These are phyloP conservation scores for Eunapius fragilis DNA, from an alignment of 37 sponge, comb jelly and placozoan species.

Conservation along the genomic window DNA sequence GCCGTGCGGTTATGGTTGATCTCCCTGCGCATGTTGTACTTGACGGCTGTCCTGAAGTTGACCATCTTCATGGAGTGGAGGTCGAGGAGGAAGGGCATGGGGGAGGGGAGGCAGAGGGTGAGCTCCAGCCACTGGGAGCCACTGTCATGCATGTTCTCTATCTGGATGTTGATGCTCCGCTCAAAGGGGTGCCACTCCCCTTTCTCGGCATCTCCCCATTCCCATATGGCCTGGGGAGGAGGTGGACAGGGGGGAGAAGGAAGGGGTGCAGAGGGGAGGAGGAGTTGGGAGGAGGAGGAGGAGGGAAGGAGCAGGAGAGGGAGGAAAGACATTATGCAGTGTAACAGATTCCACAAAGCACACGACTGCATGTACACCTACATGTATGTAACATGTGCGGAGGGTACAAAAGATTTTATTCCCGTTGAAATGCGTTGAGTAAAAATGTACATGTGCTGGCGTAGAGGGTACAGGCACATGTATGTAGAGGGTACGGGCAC, in stretches of 20 bases:
- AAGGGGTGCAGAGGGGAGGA: constrained; percentile 8
- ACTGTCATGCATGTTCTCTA: constrained; percentile 81
- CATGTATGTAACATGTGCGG: background rate
- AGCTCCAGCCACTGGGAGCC: constrained; percentile 84
- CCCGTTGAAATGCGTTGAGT: too few relatives aligned
- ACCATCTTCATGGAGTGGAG: constrained; percentile 80
- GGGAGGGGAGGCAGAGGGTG: constrained; percentile 71
- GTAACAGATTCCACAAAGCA: too few relatives aligned
- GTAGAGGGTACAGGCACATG: too few relatives aligned
- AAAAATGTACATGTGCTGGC: too few relatives aligned
- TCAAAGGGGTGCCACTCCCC: constrained; percentile 80
- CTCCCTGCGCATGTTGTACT: constrained; percentile 1
- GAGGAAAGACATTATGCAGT: background rate
- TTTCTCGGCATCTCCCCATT: constrained; percentile 65
- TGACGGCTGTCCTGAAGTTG: constrained; percentile 65
- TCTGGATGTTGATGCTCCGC: constrained; percentile 71
- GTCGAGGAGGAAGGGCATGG: constrained; percentile 78
- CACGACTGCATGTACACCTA: background rate
- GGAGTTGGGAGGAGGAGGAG: background rate
- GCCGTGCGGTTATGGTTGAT: background rate
- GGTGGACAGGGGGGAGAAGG: background rate
- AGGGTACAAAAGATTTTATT: too few relatives aligned
- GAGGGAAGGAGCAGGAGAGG: background rate
- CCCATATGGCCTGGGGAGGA: constrained; percentile 74
- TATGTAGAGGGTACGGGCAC: too few relatives aligned